Conservation (phyloP, 2,888 invertebrate species). For the Leptura quadrifasciata region DNA sequence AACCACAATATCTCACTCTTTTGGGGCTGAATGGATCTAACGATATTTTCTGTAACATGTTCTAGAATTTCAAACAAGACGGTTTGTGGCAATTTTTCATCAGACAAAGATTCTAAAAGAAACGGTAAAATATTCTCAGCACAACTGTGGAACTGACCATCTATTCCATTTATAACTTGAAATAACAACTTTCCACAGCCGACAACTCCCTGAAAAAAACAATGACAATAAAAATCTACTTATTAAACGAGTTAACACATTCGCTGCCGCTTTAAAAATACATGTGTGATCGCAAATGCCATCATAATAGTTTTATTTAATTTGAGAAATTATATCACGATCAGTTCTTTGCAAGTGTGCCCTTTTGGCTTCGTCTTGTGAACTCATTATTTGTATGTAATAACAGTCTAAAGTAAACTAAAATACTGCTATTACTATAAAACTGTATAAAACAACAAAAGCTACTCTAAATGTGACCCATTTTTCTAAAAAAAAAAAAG, state of each 20-base stretch:
- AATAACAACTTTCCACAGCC: slow-evolving; percentile 93
- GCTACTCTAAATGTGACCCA: no score
- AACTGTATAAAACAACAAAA: no score
- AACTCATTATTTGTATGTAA: no score
- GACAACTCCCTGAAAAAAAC: slow-evolving; percentile 78
- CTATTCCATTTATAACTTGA: slow-evolving; percentile 90
- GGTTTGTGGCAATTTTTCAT: slow-evolving; percentile 75
- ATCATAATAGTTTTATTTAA: no score
- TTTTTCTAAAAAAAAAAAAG: no score
- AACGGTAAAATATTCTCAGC: slow-evolving; percentile 83
- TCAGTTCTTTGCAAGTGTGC: no score
- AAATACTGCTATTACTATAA: no score
- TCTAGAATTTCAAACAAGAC: slow-evolving; percentile 80
- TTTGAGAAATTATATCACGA: no score
- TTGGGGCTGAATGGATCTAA: slow-evolving; percentile 79
- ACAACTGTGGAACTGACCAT: slow-evolving; percentile 90
- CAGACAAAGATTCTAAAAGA: slow-evolving; percentile 79
- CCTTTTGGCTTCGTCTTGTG: no score
- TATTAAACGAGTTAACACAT: not conserved
- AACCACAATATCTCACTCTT: slow-evolving; percentile 83
- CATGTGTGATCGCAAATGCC: no score
- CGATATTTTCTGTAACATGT: slow-evolving; percentile 80
- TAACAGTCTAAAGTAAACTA: no score
- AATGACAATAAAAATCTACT: slow-evolving; percentile 2
- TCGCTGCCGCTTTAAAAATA: no score